Conservation (phyloP, 2,888 invertebrate species). For the Tholera decimalis region DNA sequence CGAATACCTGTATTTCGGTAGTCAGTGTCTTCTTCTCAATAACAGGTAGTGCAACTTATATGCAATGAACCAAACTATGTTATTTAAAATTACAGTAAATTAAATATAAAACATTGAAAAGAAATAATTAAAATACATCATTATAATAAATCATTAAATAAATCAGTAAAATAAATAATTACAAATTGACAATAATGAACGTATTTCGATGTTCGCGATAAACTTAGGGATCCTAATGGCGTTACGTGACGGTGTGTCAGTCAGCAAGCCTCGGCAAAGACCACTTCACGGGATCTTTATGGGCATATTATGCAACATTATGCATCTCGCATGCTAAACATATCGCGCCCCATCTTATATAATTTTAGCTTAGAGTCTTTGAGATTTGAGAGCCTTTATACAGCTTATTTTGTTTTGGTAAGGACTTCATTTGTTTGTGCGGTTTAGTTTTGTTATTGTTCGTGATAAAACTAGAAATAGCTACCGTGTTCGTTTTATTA, state of each 20-base stretch:
- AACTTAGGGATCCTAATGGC: constrained; percentile 14
- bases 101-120: no score
- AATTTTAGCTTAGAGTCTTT: constrained; percentile 65
- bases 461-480: neutral
- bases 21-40: no score
- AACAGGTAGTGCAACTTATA: no score
- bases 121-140: no score
- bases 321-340: constrained; percentile 81
- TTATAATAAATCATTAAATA: no score
- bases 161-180: no score
- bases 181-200: no score
- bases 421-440: constrained; percentile 16
- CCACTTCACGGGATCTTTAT: constrained; percentile 78
- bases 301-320: constrained; percentile 82
- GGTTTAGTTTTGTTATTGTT: constrained; percentile 10
- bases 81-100: no score
- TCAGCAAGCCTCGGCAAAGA: constrained; percentile 65
- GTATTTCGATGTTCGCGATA: neutral
- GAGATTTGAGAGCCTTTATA: constrained; percentile 52
- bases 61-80: no score
- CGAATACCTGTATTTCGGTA: no score
- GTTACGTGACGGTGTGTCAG: constrained; percentile 62
- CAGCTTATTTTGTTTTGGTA: constrained; percentile 32
- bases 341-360: constrained; percentile 74
- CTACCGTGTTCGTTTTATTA: neutral